phyloP scores from a whole-genome alignment of 1,140 invertebrate species.

The Neuroterus valhalla region DNA sequence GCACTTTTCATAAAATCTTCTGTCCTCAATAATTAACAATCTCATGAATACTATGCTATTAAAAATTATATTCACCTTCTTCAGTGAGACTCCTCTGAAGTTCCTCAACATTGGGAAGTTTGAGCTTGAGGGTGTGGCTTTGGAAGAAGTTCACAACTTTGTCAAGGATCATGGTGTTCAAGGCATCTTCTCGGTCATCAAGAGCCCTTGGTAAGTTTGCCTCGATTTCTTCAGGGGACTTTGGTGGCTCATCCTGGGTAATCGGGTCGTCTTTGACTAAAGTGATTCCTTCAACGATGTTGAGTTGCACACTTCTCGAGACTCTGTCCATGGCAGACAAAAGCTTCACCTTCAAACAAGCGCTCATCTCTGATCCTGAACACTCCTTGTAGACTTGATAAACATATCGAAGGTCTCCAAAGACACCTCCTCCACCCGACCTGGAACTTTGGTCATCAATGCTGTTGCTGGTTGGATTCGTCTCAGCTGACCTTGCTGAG shows the following conservation, averaged over 20 bases:
- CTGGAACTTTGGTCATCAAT: slow-evolving; percentile 70
- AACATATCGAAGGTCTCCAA: slow-evolving; percentile 76
- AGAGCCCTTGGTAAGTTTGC: slow-evolving; percentile 81
- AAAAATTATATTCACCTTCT: slow-evolving; percentile 65
- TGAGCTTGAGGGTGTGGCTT: slow-evolving; percentile 85
- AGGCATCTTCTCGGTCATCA: slow-evolving; percentile 81
- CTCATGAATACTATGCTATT: too few species aligned
- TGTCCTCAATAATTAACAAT: too few species aligned
- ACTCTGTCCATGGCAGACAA: slow-evolving; percentile 83
- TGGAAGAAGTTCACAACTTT: slow-evolving; percentile 84
- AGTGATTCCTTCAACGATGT: slow-evolving; percentile 82
- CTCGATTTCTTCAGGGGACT: slow-evolving; percentile 79
- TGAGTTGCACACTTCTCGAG: slow-evolving; percentile 78
- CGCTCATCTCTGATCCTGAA: slow-evolving; percentile 80
- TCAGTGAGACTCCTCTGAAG: slow-evolving; percentile 77
- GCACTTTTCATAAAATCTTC: too few species aligned
- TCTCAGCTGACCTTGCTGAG: slow-evolving; percentile 72
- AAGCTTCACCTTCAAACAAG: slow-evolving; percentile 86
- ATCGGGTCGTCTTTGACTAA: slow-evolving; percentile 79
- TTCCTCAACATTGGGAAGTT: slow-evolving; percentile 80
- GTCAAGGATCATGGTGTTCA: slow-evolving; percentile 85
- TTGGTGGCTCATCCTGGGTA: slow-evolving; percentile 65
- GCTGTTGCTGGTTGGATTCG: slow-evolving; percentile 69
- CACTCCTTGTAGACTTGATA: slow-evolving; percentile 85
- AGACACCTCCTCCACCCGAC: slow-evolving; percentile 65